Base-by-base conservation (phyloP, 2,888 invertebrate species). In the Coenonympha arcania region DNA sequence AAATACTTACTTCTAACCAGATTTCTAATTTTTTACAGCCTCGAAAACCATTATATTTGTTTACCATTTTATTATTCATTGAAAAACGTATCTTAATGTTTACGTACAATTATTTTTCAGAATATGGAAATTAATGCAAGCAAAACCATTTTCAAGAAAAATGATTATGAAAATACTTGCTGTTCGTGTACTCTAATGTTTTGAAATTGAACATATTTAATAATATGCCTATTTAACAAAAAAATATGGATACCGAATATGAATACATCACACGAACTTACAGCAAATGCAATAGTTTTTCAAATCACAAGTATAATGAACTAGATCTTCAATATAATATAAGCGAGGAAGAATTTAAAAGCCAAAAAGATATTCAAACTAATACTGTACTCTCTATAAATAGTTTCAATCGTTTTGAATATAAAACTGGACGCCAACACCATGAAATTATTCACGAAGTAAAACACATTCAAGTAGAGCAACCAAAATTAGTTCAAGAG, bases 101-200 rank as follows among this genome's bases (percentile, higher is more conserved):
- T n/a, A n/a, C n/a, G n/a, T n/a, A n/a, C n/a, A n/a, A n/a, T n/a
- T n/a, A n/a, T n/a, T n/a, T n/a, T n/a, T n/a, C n/a, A n/a, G n/a
- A n/a, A n/a, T n/a, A n/a, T n/a, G n/a, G n/a, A n/a, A n/a, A n/a
- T n/a, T n/a, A n/a, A n/a, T n/a, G n/a, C n/a, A n/a, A n/a, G n/a
- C n/a, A n/a, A n/a, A n/a, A n/a, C n/a, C n/a, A n/a, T n/a, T n/a
- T 22, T 9, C 5, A 15, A 11, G 13, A n/a, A n/a, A 44, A 33
- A 46, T 36, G 37, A 20, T 44, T 34, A 34, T 18, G 16, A 44
- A 44, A 44, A 18, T 44, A 22, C n/a, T 34, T 24, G 4, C 3
- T 44, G 2, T 34, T 24, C 24, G n/a, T 34, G n/a, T 22, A 44
- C 18, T 15, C 11, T 2, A 11, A 34, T 34, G 11, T 15, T 9